A percentile compares a stretch with the other conserved stretches of the same genome.
phyloP scores from a whole-genome alignment of 2,113 vertebrate genomes.

The Nothoprocta pentlandii region DNA sequence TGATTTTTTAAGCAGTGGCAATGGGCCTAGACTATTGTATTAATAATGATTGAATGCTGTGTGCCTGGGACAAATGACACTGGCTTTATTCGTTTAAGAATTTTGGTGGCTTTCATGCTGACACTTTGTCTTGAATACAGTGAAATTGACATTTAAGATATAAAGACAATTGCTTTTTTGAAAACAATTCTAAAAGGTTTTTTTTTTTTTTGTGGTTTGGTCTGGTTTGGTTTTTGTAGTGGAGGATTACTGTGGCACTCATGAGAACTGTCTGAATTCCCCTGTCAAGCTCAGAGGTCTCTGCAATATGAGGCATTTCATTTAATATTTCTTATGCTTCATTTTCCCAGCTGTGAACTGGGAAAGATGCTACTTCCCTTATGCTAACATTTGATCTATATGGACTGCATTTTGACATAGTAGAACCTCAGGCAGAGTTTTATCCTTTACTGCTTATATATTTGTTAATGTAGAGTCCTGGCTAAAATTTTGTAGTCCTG shows the following conservation, averaged over 20 bases:
- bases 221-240: not conserved
- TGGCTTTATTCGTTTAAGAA: not conserved
- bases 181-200: not conserved
- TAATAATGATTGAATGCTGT: not conserved
- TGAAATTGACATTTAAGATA: not conserved
- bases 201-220: not conserved
- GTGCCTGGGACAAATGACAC: not conserved
- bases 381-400: not conserved
- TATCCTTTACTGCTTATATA: not conserved
- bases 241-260: not conserved
- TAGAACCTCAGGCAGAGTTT: not conserved
- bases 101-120: slow-evolving; percentile 4
- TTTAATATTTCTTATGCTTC: not conserved
- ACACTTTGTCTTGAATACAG: not conserved
- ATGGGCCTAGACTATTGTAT: not conserved
- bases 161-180: not conserved
- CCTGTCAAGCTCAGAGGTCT: not conserved
- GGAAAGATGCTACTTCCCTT: not conserved
- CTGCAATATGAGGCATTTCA: not conserved
- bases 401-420: not conserved
- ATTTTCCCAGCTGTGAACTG: not conserved
- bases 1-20: slow-evolving; percentile 30
- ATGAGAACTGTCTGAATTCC: not conserved
- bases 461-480: not conserved
- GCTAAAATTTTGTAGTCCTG: too few relatives aligned